These are phyloP conservation scores for Dipodomys spectabilis DNA, from an alignment of 2,113 vertebrate species.

Conservation along the genomic window DNA sequence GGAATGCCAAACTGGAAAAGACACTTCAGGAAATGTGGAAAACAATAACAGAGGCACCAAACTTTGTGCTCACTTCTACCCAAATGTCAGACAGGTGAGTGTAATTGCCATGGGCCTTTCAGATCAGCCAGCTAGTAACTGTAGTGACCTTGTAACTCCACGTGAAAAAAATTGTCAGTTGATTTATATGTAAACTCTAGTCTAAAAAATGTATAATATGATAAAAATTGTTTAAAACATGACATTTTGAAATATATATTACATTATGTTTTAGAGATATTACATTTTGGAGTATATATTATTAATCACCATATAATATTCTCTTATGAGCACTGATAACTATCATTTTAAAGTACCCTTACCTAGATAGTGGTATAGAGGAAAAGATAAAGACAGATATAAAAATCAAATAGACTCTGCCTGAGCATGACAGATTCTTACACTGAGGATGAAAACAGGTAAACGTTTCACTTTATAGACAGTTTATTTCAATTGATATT, in stretches of 20 bases:
- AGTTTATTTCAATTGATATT: not conserved
- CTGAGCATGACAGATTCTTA: not conserved
- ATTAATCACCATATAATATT: not conserved
- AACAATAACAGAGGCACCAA: not conserved
- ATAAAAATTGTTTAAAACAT: too few species aligned
- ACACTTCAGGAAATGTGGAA: not conserved
- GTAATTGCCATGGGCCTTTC: not conserved
- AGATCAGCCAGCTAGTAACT: not conserved
- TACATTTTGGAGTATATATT: not conserved
- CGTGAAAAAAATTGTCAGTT: not conserved
- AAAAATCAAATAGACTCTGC: not conserved
- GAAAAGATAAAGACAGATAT: not conserved
- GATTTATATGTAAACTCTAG: too few species aligned
- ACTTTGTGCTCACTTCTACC: not conserved
- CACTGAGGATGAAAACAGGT: not conserved
- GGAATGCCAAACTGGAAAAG: not conserved
- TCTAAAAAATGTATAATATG: too few species aligned
- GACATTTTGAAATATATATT: too few species aligned
- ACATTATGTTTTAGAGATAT: too few species aligned
- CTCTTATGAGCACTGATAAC: not conserved
- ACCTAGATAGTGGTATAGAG: not conserved
- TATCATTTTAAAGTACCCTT: not conserved
- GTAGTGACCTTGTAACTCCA: too few species aligned
- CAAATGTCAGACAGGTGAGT: not conserved
- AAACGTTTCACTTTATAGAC: slow-evolving; percentile 9